Base-by-base conservation (phyloP, 2,797 vertebrate genomes). In the Limnodromus scolopaceus region DNA sequence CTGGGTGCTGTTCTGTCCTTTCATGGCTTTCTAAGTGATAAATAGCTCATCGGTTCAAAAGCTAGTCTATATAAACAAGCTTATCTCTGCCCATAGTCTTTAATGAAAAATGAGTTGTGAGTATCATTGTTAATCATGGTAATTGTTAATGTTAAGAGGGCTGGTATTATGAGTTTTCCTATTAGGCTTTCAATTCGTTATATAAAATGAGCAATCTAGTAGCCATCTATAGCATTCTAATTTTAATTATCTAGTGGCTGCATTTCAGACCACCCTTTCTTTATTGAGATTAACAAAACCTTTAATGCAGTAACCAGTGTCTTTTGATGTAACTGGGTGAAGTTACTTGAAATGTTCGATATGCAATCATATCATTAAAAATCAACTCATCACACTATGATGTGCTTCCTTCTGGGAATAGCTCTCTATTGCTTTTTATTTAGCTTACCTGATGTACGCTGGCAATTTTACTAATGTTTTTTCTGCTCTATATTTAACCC, bases 81-180 rank as follows among this genome's bases (percentile, higher is more conserved):
- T 99, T 99, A 99, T 99, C 98, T 99, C 98, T 98, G 94, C 98
- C 97, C 97, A 97, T 96, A 98, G 98, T 98, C 98, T 98, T 98
- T 97, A 98, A 98, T 99, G 99, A 99, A 99, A 99, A 99, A 99
- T 99, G 98, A 99, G 98, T 98, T 98, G 97, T 98, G 98, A 98
- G 98, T 98, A 98, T 98, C 98, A 99, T 98, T 99, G 99, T 99
- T 99, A 99, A 99, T 99, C 99, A 99, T 98, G 98, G 98, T 99
- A 99, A 99, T 98, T 99, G 98, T 98, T 98, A 98, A 99, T 98
- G 98, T 99, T 99, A 98, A 98, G 98, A 98, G 98, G 98, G 97
- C 96, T 97, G 97, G 97, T 97, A 98, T 98, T 98, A 97, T 97
- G 97, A 97, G 98, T 98, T 98, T 98, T 98, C 97, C 98, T 98